A percentile compares a stretch with the other conserved stretches of the same genome.
Conservation (phyloP, 2,888 invertebrate genomes). For the Nebria brevicollis region DNA sequence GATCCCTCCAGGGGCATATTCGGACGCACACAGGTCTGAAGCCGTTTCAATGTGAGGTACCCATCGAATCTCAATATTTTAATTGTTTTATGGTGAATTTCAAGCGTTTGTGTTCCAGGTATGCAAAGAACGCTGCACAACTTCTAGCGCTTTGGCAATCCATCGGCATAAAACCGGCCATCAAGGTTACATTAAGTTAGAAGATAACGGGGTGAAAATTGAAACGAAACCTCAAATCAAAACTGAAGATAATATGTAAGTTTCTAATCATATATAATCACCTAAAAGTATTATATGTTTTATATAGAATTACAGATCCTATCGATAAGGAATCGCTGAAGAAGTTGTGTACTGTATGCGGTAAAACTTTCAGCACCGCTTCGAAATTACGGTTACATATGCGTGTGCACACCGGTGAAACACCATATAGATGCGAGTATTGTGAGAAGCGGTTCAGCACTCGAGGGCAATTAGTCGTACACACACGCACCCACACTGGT, state of each 20-base stretch:
- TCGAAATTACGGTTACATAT: conserved; percentile 55
- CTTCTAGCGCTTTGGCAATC: conserved; percentile 36
- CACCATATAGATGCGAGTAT: conserved; percentile 55
- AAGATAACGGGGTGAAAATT: conserved; percentile 11
- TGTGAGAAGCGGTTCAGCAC: conserved; percentile 56
- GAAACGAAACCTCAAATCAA: conserved; percentile 13
- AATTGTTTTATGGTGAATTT: background rate
- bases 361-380: conserved; percentile 55
- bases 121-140: conserved; percentile 42
- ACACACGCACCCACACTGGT: conserved; percentile 57
- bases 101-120: conserved; percentile 25
- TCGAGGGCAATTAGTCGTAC: conserved; percentile 54
- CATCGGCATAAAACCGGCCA: conserved; percentile 45
- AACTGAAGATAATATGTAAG: conserved; percentile 17
- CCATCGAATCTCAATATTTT: conserved; percentile 5
- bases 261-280: background rate
- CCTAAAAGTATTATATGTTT: too few relatives aligned
- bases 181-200: conserved; percentile 16
- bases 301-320: conserved; percentile 16
- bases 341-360: conserved; percentile 55
- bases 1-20: conserved; percentile 50
- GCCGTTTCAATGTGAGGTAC: conserved; percentile 44
- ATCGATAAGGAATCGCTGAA: conserved; percentile 29
- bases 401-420: conserved; percentile 56
- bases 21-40: conserved; percentile 47